Percentiles rank a stretch among this genome's conserved stretches.
These are phyloP conservation scores for Rotaria magnacalcarata DNA, from an alignment of 2,888 invertebrate genomes.

Conservation along the genomic window DNA sequence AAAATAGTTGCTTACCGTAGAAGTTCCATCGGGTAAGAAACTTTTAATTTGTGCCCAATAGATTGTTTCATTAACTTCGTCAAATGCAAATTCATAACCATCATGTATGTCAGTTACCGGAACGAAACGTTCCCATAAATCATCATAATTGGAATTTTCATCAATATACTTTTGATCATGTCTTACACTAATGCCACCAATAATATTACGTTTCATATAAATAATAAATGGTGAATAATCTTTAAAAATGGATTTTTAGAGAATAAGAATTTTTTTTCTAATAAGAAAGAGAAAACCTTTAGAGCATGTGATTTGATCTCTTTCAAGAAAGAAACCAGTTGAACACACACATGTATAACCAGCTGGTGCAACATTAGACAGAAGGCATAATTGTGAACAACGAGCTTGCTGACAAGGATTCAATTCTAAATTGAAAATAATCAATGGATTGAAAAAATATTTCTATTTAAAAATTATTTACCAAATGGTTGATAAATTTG, in stretches of 20 bases:
- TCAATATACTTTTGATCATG: slow-evolving; percentile 42
- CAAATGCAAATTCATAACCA: slow-evolving; percentile 83
- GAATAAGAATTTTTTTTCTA: background rate
- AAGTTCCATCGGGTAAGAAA: background rate
- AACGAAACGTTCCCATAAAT: slow-evolving; percentile 50
- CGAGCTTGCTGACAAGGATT: slow-evolving; percentile 71
- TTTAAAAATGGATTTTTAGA: slow-evolving; percentile 65
- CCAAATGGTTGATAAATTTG: slow-evolving; percentile 78
- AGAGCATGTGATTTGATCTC: background rate
- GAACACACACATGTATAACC: slow-evolving; percentile 85
- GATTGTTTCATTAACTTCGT: slow-evolving; percentile 74
- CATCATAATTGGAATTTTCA: slow-evolving; percentile 34
- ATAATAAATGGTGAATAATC: slow-evolving; percentile 66
- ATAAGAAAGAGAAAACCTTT: slow-evolving; percentile 62
- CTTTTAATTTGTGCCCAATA: slow-evolving; percentile 64
- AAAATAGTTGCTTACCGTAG: background rate
- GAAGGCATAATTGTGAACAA: slow-evolving; percentile 84
- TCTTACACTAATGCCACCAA: slow-evolving; percentile 51
- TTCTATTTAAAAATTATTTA: slow-evolving; percentile 48
- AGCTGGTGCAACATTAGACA: slow-evolving; percentile 70
- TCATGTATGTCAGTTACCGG: slow-evolving; percentile 62
- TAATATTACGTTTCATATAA: slow-evolving; percentile 49
- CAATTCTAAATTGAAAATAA: slow-evolving; percentile 55
- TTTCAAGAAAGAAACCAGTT: slow-evolving; percentile 65
- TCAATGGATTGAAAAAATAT: too few relatives aligned